Evolutionary conservation across 2,888 invertebrate genomes (phyloP).

Genomic region (Brenthis hecate): DNA sequence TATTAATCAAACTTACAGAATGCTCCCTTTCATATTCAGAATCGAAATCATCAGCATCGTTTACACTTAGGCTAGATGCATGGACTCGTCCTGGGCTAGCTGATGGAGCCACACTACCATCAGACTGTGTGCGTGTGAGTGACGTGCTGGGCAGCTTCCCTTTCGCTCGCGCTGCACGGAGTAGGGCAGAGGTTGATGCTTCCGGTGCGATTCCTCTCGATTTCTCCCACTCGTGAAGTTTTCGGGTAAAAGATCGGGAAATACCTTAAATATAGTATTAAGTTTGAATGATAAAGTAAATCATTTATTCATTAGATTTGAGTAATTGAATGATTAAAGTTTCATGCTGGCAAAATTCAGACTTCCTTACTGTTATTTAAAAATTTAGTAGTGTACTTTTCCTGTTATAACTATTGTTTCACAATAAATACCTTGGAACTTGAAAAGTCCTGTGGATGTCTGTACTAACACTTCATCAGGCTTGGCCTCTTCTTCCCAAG

Average conservation of each 20-base stretch:
- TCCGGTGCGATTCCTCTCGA: constrained; percentile 93
- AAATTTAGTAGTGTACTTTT: background rate
- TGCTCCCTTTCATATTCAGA: constrained; percentile 80
- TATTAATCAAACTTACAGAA: constrained; percentile 53
- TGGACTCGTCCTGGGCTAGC: constrained; percentile 84
- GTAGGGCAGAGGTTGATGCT: constrained; percentile 90
- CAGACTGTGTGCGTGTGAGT: constrained; percentile 88
- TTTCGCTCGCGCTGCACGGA: constrained; percentile 77
- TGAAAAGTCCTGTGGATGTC: constrained; percentile 91
- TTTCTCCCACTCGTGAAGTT: constrained; percentile 95
- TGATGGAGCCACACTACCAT: constrained; percentile 87
- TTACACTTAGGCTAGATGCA: constrained; percentile 87
- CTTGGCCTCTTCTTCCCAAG: constrained; percentile 72
- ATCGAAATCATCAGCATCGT: constrained; percentile 86
- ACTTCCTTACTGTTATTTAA: background rate
- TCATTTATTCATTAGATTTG: no score
- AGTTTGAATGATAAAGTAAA: no score
- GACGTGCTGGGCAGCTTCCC: constrained; percentile 59
- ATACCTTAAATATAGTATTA: constrained; percentile 73
- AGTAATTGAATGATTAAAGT: no score
- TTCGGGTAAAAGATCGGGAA: constrained; percentile 93
- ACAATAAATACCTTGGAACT: constrained; percentile 85
- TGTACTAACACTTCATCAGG: constrained; percentile 88
- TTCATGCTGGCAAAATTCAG: no score
- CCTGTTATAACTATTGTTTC: background rate